Evolutionary conservation across 2,888 invertebrate genomes (phyloP).

Genomic region (Xanthorhoe spadicearia): DNA sequence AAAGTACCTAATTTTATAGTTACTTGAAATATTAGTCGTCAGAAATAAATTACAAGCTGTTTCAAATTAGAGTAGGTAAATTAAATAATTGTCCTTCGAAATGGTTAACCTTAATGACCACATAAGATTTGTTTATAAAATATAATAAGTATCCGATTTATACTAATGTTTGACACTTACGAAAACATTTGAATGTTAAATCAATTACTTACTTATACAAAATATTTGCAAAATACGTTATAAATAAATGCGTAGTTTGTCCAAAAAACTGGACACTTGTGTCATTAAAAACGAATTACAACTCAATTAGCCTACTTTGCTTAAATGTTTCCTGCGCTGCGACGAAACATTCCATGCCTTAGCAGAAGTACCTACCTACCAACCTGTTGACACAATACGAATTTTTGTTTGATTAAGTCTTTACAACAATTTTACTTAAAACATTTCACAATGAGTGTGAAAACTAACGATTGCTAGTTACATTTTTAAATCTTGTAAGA

Average conservation of each 20-base stretch:
- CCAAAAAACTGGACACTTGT: slow-evolving; percentile 27
- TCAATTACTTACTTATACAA: slow-evolving; percentile 35
- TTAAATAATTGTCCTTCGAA: too few relatives aligned
- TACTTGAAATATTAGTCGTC: too few relatives aligned
- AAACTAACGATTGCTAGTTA: too few relatives aligned
- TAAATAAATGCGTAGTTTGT: slow-evolving; percentile 28
- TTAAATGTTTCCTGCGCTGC: slow-evolving; percentile 33
- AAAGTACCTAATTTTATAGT: background rate
- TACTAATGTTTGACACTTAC: background rate
- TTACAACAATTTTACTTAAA: background rate
- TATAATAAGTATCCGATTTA: background rate
- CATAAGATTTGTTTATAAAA: background rate
- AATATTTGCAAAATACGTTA: slow-evolving; percentile 33
- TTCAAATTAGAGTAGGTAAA: background rate
- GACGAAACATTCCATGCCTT: slow-evolving; percentile 26
- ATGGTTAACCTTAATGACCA: background rate
- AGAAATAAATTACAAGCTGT: background rate
- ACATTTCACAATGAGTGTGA: background rate
- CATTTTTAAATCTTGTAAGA: too few relatives aligned
- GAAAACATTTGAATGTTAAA: slow-evolving; percentile 33
- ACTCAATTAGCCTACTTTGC: slow-evolving; percentile 42
- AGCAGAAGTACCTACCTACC: too few relatives aligned
- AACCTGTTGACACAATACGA: slow-evolving; percentile 11
- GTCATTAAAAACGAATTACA: slow-evolving; percentile 45
- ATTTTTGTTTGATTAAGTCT: background rate